Evolutionary conservation across 2,113 vertebrate species (phyloP).

Genomic region (Sturnus vulgaris): DNA sequence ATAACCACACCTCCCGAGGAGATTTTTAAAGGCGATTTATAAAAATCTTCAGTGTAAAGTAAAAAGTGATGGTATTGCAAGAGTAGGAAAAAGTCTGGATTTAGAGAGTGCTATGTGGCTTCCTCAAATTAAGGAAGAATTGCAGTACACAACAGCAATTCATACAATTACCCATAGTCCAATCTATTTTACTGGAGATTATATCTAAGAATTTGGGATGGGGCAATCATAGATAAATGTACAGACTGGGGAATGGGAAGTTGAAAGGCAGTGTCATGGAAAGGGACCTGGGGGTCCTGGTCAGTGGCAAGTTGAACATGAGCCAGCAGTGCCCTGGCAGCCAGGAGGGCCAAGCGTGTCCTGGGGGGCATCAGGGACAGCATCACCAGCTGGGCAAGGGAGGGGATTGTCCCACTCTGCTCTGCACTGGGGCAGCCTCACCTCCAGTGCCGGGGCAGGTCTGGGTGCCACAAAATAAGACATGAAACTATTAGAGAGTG

Average conservation of each 20-base stretch:
- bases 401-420: background rate
- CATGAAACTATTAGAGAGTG: background rate
- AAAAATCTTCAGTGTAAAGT: slow-evolving; percentile 57
- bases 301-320: rapidly evolving
- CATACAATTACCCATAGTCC: background rate
- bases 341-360: rapidly evolving
- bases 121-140: slow-evolving; percentile 55
- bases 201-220: background rate
- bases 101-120: background rate
- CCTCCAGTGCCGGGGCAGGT: rapidly evolving
- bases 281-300: rapidly evolving
- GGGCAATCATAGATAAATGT: no score
- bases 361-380: rapidly evolving
- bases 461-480: rapidly evolving
- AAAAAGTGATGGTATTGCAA: slow-evolving; percentile 65
- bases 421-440: rapidly evolving
- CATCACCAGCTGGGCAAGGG: rapidly evolving
- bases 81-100: slow-evolving; percentile 19
- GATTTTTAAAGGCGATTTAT: slow-evolving; percentile 34
- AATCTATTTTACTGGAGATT: background rate
- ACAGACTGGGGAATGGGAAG: background rate
- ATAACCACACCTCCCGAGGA: slow-evolving; percentile 73
- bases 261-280: rapidly evolving
- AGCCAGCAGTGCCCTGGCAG: background rate
- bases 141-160: background rate